Conservation (phyloP, 2,797 vertebrate species). For the Monodelphis domestica region DNA sequence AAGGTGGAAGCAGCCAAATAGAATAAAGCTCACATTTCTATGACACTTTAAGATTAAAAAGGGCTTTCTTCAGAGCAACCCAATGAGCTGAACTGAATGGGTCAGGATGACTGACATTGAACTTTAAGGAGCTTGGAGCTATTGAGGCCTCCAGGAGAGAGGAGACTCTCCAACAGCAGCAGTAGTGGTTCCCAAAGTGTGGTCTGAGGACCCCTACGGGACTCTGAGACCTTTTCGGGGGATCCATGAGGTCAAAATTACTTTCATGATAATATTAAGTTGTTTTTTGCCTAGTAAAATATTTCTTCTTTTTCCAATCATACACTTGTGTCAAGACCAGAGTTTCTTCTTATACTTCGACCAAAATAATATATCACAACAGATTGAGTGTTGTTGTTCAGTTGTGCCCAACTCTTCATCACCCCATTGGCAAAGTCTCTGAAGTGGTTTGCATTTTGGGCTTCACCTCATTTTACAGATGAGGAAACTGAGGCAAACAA, state of each 20-base stretch:
- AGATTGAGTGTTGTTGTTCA: no score
- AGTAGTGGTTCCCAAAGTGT: no score
- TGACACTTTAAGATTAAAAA: not conserved
- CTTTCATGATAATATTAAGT: not conserved
- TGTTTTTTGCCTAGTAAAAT: not conserved
- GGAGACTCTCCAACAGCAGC: no score
- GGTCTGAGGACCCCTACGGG: not conserved
- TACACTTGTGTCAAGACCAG: not conserved
- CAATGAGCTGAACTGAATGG: not conserved
- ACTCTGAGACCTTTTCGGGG: not conserved
- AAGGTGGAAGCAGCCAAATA: not conserved
- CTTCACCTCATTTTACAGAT: no score
- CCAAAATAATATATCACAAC: not conserved
- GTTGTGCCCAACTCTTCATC: no score
- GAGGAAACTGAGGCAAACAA: no score
- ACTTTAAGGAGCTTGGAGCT: not conserved
- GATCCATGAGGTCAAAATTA: not conserved
- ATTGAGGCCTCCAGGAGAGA: not conserved
- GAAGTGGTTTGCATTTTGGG: no score
- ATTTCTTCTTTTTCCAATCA: not conserved
- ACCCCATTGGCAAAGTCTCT: no score
- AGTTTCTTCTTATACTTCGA: not conserved
- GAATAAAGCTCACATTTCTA: not conserved
- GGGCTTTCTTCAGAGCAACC: not conserved
- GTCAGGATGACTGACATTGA: not conserved